These are phyloP conservation scores for Frankliniella fusca DNA, from an alignment of 2,888 invertebrate species.

Conservation along the genomic window DNA sequence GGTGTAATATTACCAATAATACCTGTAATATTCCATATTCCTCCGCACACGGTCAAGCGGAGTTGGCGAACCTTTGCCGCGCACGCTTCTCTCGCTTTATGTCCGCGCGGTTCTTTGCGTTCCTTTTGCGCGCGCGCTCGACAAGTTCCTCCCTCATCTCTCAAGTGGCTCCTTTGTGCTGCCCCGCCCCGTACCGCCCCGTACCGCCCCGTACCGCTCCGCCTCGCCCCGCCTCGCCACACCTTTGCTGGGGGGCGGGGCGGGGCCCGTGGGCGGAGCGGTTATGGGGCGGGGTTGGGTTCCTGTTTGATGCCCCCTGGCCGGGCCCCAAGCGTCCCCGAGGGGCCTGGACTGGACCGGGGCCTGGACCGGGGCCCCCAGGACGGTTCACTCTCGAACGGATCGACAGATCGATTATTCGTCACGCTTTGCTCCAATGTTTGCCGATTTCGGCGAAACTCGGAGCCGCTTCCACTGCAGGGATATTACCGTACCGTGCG, in stretches of 20 bases:
- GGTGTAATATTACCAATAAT: no score
- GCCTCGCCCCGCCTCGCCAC: background rate
- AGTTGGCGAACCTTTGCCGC: no score
- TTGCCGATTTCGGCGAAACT: slow-evolving; percentile 11
- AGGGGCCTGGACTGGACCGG: no score
- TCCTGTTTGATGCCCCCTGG: background rate
- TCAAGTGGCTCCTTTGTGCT: background rate
- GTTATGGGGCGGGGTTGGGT: background rate
- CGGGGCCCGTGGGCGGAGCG: background rate
- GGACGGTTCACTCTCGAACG: no score
- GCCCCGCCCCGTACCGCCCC: background rate
- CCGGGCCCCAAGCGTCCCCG: background rate
- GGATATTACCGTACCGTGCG: no score
- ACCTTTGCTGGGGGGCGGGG: background rate
- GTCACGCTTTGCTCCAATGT: background rate
- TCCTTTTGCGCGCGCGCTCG: no score
- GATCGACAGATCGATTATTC: background rate
- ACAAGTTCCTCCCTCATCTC: no score
- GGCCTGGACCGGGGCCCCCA: no score
- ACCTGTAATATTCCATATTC: no score
- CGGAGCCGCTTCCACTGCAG: background rate
- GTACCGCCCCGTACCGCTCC: background rate
- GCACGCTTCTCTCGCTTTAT: no score
- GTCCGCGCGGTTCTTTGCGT: no score
- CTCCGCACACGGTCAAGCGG: no score